A percentile compares a stretch with the other conserved stretches of the same genome.
phyloP scores from a whole-genome alignment of 2,113 vertebrate genomes.

The Martes martes region DNA sequence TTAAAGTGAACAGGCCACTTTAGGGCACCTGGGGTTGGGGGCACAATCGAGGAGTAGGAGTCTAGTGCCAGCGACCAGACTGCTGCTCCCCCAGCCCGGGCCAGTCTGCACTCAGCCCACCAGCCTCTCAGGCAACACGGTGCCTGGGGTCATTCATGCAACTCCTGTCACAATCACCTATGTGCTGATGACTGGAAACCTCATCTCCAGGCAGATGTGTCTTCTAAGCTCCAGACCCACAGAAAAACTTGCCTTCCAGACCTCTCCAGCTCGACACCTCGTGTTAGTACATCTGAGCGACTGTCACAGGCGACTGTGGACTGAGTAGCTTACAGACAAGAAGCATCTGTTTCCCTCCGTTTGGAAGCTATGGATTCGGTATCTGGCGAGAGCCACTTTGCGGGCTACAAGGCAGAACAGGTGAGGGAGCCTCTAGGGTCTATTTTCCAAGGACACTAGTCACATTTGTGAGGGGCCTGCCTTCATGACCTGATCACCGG shows the following conservation, averaged over 20 bases:
- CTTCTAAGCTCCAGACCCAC: neutral
- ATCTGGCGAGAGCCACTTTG: neutral
- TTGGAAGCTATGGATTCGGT: neutral
- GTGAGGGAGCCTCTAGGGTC: no score
- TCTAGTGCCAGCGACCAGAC: no score
- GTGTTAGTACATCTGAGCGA: neutral
- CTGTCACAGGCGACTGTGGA: neutral
- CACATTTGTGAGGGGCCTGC: neutral
- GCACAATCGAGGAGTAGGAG: neutral
- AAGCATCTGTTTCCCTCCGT: no score
- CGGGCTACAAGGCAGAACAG: neutral
- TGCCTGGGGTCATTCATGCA: no score
- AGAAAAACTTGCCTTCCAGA: no score
- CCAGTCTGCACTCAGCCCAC: neutral
- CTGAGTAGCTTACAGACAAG: neutral
- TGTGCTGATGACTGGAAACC: neutral
- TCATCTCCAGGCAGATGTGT: neutral
- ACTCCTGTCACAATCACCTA: neutral
- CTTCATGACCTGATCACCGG: neutral
- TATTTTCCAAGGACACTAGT: neutral
- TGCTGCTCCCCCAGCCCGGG: neutral
- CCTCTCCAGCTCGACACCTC: no score
- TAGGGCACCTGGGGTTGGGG: neutral
- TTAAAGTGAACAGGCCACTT: neutral
- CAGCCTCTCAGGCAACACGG: fast-evolving